A percentile compares a stretch with the other conserved stretches of the same genome.
phyloP scores from a whole-genome alignment of 2,888 invertebrate genomes.

The Drepanosiphum platanoidis region DNA sequence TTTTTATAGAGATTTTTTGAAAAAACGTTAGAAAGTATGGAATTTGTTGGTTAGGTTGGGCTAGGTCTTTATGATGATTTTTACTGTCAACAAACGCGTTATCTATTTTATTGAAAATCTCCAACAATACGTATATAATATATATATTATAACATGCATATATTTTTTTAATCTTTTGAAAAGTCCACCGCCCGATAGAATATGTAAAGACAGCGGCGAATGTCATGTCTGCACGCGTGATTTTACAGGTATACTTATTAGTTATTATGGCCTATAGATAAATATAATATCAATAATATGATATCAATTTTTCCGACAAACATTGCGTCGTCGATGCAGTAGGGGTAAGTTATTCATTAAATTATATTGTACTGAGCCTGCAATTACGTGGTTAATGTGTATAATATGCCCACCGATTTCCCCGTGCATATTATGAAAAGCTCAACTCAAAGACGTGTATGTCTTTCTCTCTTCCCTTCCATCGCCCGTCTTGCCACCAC shows the following conservation, averaged over 20 bases:
- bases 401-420: background rate
- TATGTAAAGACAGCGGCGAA: background rate
- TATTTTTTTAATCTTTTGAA: too few relatives aligned
- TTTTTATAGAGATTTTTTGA: too few relatives aligned
- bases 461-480: background rate
- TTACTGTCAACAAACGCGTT: too few relatives aligned
- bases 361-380: background rate
- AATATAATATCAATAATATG: background rate
- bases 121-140: too few relatives aligned
- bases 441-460: conserved; percentile 13
- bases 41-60: too few relatives aligned
- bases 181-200: background rate
- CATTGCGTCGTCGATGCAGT: background rate
- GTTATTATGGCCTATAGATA: background rate
- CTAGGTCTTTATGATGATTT: too few relatives aligned
- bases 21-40: too few relatives aligned
- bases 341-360: too few relatives aligned
- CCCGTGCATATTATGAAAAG: background rate
- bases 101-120: too few relatives aligned
- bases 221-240: background rate
- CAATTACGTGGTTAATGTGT: background rate
- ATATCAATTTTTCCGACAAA: background rate
- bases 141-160: too few relatives aligned
- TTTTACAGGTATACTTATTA: background rate
- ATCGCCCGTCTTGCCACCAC: background rate